A percentile compares a stretch with the other conserved stretches of the same genome.
Conservation (phyloP, 2,797 vertebrate species). For the Jordanella pulchra region DNA sequence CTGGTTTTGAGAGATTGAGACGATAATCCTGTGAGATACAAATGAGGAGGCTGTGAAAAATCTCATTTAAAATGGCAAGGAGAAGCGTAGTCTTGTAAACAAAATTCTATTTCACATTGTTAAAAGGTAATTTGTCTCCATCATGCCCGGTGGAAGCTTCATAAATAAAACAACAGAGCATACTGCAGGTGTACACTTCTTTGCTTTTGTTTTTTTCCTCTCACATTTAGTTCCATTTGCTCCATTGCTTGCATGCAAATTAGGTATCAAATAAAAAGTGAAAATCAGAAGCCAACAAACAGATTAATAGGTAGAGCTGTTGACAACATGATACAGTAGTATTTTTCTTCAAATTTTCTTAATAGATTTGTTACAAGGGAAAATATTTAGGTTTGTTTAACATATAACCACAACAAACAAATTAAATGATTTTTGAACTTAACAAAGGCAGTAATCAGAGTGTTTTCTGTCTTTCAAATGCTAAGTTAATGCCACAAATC, state of each 20-base stretch:
- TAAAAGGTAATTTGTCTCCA: conserved; percentile 87
- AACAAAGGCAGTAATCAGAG: neutral
- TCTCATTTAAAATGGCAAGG: conserved; percentile 80
- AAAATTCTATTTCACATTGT: conserved; percentile 86
- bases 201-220: conserved; percentile 31
- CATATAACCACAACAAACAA: no score
- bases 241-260: conserved; percentile 62
- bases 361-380: conserved; percentile 5
- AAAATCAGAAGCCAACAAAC: conserved; percentile 44
- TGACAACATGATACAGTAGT: conserved; percentile 8
- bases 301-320: conserved; percentile 25
- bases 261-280: conserved; percentile 32
- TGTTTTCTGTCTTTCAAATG: no score
- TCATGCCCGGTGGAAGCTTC: conserved; percentile 76
- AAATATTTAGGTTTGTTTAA: neutral
- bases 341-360: conserved; percentile 21
- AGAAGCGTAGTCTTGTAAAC: conserved; percentile 81
- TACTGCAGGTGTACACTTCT: conserved; percentile 73
- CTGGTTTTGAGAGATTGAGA: conserved; percentile 81
- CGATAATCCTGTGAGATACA: conserved; percentile 79
- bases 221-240: conserved; percentile 59
- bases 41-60: conserved; percentile 80
- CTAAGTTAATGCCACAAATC: no score
- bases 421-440: no score
- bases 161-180: conserved; percentile 81